Conservation (phyloP, 2,797 vertebrate genomes). For the Rhabdophis nuchalis region DNA sequence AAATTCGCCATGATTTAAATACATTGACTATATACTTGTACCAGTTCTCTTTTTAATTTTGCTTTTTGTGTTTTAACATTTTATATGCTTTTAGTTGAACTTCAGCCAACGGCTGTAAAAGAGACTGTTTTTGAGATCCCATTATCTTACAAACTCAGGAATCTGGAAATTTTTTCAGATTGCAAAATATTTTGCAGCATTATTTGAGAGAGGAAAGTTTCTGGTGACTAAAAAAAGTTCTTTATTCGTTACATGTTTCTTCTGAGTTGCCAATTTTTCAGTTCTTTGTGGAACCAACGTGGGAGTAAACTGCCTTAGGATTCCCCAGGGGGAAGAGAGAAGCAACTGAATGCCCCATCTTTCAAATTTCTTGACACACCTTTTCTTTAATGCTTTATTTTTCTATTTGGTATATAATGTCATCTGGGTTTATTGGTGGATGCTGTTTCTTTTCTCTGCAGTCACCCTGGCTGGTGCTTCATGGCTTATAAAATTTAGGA, state of each 20-base stretch:
- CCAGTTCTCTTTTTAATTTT: neutral
- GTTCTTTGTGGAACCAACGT: neutral
- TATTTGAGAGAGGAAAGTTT: neutral
- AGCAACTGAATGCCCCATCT: no score
- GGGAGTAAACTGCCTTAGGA: neutral
- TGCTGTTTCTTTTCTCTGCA: neutral
- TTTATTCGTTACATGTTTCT: neutral
- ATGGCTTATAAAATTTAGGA: neutral
- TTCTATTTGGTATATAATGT: neutral
- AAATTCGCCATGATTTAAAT: neutral
- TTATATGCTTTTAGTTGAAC: neutral
- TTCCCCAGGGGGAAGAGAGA: neutral
- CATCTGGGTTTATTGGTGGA: neutral
- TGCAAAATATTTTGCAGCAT: neutral
- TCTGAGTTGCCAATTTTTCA: neutral
- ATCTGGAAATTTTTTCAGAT: neutral
- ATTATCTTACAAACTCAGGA: neutral
- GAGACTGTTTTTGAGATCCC: neutral
- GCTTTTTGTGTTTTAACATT: neutral
- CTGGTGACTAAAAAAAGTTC: neutral
- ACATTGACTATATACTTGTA: neutral
- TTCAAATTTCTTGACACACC: neutral
- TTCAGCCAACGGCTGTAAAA: neutral
- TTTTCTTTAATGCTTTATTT: constrained; percentile 13
- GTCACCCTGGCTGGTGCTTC: neutral